A percentile compares a stretch with the other conserved stretches of the same genome.
Evolutionary conservation across 2,888 invertebrate species (phyloP).

Genomic region (Ariolimax columbianus): DNA sequence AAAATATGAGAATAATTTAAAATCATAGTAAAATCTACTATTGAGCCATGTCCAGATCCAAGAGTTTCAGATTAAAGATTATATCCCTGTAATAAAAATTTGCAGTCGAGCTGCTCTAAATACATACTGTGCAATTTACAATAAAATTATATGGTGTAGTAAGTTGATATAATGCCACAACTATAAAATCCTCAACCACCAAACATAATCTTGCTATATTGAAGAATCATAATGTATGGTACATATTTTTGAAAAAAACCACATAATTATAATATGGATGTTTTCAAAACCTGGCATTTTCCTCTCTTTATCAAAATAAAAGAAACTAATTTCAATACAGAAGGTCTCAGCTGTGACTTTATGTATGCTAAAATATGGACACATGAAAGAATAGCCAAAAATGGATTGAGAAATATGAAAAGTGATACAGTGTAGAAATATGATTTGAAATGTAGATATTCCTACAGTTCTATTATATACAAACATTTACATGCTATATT

Average conservation of each 20-base stretch:
- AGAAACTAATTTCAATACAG: not conserved
- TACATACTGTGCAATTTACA: no score
- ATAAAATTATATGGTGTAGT: no score
- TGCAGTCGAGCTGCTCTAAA: no score
- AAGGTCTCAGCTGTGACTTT: not conserved
- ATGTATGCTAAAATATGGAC: not conserved
- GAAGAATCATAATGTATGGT: not conserved
- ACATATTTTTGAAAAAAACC: not conserved
- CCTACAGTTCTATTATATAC: slow-evolving; percentile 11
- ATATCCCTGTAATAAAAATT: no score
- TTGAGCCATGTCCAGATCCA: no score
- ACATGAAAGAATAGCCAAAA: not conserved
- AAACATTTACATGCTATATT: slow-evolving; percentile 17
- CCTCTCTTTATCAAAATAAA: not conserved
- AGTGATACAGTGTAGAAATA: not conserved
- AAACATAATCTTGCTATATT: not conserved
- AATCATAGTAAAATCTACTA: no score
- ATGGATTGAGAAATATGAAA: not conserved
- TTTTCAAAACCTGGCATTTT: not conserved
- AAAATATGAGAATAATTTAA: no score
- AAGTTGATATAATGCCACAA: not conserved
- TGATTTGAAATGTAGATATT: slow-evolving; percentile 18
- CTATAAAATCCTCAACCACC: not conserved
- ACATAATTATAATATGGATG: not conserved
- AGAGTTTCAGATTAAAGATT: no score